A percentile compares a stretch with the other conserved stretches of the same genome.
phyloP scores from a whole-genome alignment of 2,888 invertebrate genomes.

The Anagyrus pseudococci region DNA sequence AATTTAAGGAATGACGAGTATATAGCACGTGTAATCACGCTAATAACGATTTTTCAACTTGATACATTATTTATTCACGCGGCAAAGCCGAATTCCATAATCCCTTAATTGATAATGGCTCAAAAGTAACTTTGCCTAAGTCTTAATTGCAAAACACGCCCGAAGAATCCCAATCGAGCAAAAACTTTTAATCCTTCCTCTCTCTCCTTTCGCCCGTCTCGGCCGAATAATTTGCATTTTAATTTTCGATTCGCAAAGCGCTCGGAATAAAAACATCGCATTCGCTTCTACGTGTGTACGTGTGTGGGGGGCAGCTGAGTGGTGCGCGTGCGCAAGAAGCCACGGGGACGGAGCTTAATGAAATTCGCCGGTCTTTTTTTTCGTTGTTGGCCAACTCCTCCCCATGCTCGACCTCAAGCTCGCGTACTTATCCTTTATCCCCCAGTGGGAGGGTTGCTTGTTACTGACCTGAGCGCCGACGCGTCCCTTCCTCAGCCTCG shows the following conservation, averaged over 20 bases:
- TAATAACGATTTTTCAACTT: no score
- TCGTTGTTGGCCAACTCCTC: no score
- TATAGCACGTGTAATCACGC: no score
- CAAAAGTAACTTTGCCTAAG: neutral
- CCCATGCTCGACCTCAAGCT: neutral
- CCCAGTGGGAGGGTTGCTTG: neutral
- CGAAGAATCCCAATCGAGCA: neutral
- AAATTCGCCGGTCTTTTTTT: neutral
- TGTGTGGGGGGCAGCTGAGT: no score
- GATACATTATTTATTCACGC: no score
- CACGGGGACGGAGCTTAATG: neutral
- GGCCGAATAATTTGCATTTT: neutral
- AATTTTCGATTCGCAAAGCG: neutral
- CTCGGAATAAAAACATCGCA: neutral
- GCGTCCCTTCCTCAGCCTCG: constrained; percentile 80
- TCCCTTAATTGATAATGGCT: no score
- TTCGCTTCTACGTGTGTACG: no score
- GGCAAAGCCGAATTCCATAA: no score
- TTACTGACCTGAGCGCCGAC: constrained; percentile 80
- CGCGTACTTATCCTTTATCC: neutral
- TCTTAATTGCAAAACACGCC: neutral
- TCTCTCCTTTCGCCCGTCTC: no score
- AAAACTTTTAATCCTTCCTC: neutral
- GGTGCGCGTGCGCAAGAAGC: neutral
- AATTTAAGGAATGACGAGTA: no score